Percentiles rank a stretch among this genome's conserved stretches.
Conservation (phyloP, 2,888 invertebrate genomes). For the Hartigia nigra region DNA sequence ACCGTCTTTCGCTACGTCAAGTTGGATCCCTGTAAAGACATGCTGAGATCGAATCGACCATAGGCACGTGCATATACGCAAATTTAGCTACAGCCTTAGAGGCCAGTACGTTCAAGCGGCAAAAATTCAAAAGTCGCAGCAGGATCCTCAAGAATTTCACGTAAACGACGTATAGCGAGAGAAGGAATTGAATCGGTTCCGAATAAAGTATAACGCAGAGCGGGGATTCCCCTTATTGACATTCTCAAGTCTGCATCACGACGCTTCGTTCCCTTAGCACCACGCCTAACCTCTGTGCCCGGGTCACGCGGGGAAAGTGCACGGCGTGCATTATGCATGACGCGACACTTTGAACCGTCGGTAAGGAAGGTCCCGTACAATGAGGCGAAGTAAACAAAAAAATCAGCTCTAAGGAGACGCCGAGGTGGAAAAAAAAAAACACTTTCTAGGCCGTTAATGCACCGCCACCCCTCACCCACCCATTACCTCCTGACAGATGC, state of each 20-base stretch:
- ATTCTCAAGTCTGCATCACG: constrained; percentile 32
- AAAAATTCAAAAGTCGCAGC: background rate
- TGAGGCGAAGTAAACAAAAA: background rate
- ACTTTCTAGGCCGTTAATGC: background rate
- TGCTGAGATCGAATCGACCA: background rate
- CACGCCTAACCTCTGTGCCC: constrained; percentile 13
- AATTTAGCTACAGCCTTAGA: background rate
- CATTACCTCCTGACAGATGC: background rate
- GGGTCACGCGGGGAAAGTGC: constrained; percentile 23
- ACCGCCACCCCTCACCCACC: too few relatives aligned
- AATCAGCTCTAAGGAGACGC: background rate
- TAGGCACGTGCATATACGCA: background rate
- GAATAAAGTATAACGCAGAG: constrained; percentile 13
- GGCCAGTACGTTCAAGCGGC: background rate
- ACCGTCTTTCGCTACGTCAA: too few relatives aligned
- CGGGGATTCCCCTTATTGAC: constrained; percentile 20
- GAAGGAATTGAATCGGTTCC: constrained; percentile 21
- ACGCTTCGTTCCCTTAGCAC: constrained; percentile 21
- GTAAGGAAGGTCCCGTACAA: background rate
- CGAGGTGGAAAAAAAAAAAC: background rate
- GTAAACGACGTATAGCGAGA: background rate
- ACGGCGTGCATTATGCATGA: constrained; percentile 42
- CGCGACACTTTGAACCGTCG: background rate
- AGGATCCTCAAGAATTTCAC: background rate
- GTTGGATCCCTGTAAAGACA: too few relatives aligned